Percentiles rank a stretch among this genome's conserved stretches.
Conservation (phyloP, 2,113 vertebrate species). For the Nyctibius bracteatus region DNA sequence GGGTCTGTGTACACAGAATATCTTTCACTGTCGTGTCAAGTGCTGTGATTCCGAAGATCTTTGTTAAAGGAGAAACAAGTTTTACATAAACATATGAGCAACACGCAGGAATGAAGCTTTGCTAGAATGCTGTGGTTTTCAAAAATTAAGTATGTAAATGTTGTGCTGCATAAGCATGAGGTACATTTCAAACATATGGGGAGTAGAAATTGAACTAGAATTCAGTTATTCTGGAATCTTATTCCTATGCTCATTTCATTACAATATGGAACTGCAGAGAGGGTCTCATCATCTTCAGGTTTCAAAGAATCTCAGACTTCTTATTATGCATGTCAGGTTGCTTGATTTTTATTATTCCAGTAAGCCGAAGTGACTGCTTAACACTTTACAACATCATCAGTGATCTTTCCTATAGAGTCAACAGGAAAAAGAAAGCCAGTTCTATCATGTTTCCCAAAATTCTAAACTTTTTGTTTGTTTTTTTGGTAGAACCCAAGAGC, state of each 20-base stretch:
- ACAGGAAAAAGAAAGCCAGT: not conserved
- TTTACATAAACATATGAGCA: conserved; percentile 3
- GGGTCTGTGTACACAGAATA: not conserved
- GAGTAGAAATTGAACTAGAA: conserved; percentile 24
- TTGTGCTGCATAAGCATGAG: conserved; percentile 48
- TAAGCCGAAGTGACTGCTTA: not conserved
- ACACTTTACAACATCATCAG: not conserved
- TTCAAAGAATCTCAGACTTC: not conserved
- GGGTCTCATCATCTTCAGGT: not conserved
- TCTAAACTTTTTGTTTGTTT: not conserved
- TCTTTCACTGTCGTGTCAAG: not conserved
- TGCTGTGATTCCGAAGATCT: not conserved
- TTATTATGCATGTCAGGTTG: not conserved
- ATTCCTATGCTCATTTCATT: conserved; percentile 1
- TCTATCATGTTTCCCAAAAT: not conserved
- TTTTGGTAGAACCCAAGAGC: not conserved
- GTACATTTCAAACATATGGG: conserved; percentile 28
- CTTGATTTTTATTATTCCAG: not conserved
- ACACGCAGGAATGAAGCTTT: not conserved
- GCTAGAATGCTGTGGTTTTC: conserved; percentile 11
- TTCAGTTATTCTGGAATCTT: conserved; percentile 26
- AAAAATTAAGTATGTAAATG: conserved; percentile 53
- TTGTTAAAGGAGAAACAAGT: conserved; percentile 10
- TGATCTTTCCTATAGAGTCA: not conserved
- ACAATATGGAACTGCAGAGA: not conserved